phyloP scores from a whole-genome alignment of 2,113 vertebrate species.

The Amblyopsis rosae region DNA sequence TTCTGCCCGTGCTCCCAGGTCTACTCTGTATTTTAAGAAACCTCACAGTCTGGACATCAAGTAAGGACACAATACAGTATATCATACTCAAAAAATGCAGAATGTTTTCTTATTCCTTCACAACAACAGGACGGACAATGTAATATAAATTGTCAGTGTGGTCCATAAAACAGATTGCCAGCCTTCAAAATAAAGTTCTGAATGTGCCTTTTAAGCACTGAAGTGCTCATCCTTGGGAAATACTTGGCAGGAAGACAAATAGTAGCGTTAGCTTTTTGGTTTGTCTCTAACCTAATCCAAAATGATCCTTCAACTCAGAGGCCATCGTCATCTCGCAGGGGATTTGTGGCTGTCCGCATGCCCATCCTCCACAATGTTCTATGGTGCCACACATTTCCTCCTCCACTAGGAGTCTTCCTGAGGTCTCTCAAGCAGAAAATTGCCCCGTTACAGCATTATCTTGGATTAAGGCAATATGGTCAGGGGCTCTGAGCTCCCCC shows the following conservation, averaged over 20 bases:
- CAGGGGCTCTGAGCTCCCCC: constrained; percentile 73
- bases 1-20: not conserved
- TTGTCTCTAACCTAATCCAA: constrained; percentile 65
- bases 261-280: constrained; percentile 58
- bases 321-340: constrained; percentile 67
- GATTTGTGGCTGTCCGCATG: constrained; percentile 75
- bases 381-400: constrained; percentile 77
- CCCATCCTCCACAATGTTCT: constrained; percentile 76
- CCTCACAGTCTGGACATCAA: too few species aligned
- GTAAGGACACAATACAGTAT: too few species aligned
- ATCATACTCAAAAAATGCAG: too few species aligned
- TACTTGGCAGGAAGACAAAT: constrained; percentile 10
- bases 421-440: constrained; percentile 82
- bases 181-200: not conserved
- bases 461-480: constrained; percentile 80
- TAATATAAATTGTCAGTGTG: too few species aligned
- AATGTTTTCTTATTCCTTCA: too few species aligned
- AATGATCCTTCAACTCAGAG: constrained; percentile 75
- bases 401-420: constrained; percentile 75
- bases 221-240: constrained; percentile 7
- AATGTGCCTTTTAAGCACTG: not conserved
- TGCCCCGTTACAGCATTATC: constrained; percentile 82
- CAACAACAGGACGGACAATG: too few species aligned
- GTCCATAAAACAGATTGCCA: not conserved
- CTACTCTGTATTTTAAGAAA: too few species aligned